Base-by-base conservation (phyloP, 2,888 invertebrate genomes). In the Iphiclides podalirius region DNA sequence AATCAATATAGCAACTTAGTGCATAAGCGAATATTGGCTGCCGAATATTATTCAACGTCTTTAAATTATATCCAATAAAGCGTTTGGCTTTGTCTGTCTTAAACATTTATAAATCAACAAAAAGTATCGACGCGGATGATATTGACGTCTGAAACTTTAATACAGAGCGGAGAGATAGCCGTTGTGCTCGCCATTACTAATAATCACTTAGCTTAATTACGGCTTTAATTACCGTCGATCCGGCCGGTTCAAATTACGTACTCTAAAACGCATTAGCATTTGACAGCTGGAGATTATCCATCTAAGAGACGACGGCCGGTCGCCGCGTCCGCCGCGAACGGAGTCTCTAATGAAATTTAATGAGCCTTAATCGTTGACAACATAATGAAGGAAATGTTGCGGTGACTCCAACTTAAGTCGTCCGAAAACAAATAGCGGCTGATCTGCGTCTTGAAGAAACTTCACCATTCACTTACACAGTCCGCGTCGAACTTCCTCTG, bases 211-310 rank as follows among this genome's bases (percentile, higher is more conserved):
- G 79, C 76, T 83, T 87, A 88, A 88, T 88, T 87, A 86, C 79
- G 74, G 75, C 76, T 84, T 86, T 88, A 87, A 88, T 87, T 87
- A 85, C 85, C 75, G 75, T 72, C 72, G 86, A 87, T 88, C 87
- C 86, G 80, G 75, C 80, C 81, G 85, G 85, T 83, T 88, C 88
- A 88, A 88, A 88, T 88, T 87, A 87, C 88, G 87, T 88, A 88
- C 87, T 88, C 87, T 88, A 88, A 88, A 88, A 88, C 84, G 86
- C 87, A 87, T 88, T 87, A 88, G 85, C 76, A 80, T 66, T 82
- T 86, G 87, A 87, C 87, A 88, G 87, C 79, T 84, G 84, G 80
- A 87, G 87, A 88, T 87, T 87, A 87, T 87, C 87, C 87, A 78
- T 82, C 84, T 84, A 84, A 84, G 79, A 81, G 79, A 70, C 78